Evolutionary conservation across 2,113 vertebrate species (phyloP).

Genomic region (Orientallactaga bullata): DNA sequence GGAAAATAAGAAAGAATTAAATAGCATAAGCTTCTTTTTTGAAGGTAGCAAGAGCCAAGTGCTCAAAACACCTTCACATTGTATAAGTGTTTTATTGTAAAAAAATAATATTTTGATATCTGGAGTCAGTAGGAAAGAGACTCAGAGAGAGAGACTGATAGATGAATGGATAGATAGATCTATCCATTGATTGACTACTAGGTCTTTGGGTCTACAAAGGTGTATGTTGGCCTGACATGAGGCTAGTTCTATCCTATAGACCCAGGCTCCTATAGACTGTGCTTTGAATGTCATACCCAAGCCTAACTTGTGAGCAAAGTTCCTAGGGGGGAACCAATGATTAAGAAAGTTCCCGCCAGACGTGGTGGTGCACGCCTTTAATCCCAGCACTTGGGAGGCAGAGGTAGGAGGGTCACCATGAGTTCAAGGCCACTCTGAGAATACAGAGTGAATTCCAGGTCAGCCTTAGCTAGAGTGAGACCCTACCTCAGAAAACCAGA

Average conservation of each 20-base stretch:
- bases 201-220: not conserved
- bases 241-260: not conserved
- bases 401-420: too few species aligned
- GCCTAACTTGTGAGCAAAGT: not conserved
- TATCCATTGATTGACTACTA: not conserved
- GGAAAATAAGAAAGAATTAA: not conserved
- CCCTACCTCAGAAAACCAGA: too few species aligned
- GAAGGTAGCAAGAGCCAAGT: not conserved
- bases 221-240: accelerated
- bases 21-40: not conserved
- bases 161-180: not conserved
- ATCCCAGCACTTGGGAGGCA: too few species aligned
- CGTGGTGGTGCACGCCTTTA: too few species aligned
- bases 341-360: slow-evolving; percentile 45
- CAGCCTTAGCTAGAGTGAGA: too few species aligned
- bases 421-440: too few species aligned
- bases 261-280: not conserved
- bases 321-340: not conserved
- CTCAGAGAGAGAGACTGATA: not conserved
- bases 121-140: not conserved
- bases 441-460: too few species aligned
- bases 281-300: not conserved
- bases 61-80: not conserved
- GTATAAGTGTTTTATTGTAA: slow-evolving; percentile 27
- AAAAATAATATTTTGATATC: slow-evolving; percentile 12